These are phyloP conservation scores for Eilema griseolum DNA, from an alignment of 2,888 invertebrate species.

Conservation along the genomic window DNA sequence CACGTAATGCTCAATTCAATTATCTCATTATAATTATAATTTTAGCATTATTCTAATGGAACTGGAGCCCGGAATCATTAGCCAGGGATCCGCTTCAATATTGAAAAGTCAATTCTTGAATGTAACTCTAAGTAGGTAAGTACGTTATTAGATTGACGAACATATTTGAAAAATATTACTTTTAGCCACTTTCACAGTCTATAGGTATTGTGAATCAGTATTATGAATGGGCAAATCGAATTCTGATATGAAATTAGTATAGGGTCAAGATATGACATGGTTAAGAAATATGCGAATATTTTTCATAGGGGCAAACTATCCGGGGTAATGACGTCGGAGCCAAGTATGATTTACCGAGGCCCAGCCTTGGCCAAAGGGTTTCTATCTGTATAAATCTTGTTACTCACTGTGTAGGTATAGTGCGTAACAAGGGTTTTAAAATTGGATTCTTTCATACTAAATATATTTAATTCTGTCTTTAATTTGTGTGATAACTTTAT, in stretches of 20 bases:
- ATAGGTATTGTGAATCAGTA: background rate
- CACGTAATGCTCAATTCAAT: background rate
- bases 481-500: no score
- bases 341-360: slow-evolving; percentile 24
- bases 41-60: no score
- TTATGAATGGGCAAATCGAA: background rate
- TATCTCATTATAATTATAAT: no score
- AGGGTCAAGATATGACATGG: slow-evolving; percentile 11
- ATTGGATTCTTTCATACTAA: background rate
- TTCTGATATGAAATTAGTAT: slow-evolving; percentile 14
- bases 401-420: slow-evolving; percentile 4
- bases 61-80: no score
- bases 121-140: no score
- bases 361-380: slow-evolving; percentile 17
- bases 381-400: slow-evolving; percentile 4
- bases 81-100: no score
- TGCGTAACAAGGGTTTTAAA: background rate
- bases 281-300: slow-evolving; percentile 25
- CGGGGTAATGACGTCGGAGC: slow-evolving; percentile 21
- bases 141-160: no score
- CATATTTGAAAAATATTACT: background rate
- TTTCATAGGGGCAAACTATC: slow-evolving; percentile 20
- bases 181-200: background rate
- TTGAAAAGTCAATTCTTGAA: no score
- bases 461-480: background rate